These are phyloP conservation scores for Xiphorhynchus erythropygius DNA, from an alignment of 2,797 vertebrate genomes.

Conservation along the genomic window DNA sequence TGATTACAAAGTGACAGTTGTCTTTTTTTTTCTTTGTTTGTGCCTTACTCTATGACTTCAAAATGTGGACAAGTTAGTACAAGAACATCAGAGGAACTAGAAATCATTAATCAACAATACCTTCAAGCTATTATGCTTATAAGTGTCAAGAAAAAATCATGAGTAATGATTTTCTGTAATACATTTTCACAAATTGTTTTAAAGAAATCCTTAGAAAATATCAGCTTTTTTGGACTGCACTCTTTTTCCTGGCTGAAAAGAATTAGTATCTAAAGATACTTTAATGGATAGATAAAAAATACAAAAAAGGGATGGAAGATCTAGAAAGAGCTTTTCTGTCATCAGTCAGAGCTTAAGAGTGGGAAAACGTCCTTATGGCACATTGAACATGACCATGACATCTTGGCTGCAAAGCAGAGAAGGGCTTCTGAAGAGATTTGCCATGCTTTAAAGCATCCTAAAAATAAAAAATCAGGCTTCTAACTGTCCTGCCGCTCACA, in stretches of 20 bases:
- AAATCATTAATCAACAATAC: constrained; percentile 60
- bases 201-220: not conserved
- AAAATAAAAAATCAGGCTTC: not conserved
- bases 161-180: constrained; percentile 56
- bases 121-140: constrained; percentile 39
- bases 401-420: not conserved
- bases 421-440: not conserved
- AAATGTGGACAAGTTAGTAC: constrained; percentile 46
- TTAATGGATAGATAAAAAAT: not conserved
- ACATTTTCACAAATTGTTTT: constrained; percentile 10
- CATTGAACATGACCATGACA: not conserved
- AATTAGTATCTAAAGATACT: not conserved
- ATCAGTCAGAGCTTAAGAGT: not conserved
- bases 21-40: not conserved
- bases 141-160: constrained; percentile 47
- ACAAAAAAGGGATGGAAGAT: not conserved
- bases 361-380: not conserved
- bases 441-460: not conserved
- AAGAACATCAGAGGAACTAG: constrained; percentile 55
- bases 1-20: constrained; percentile 44
- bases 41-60: not conserved
- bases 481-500: not conserved
- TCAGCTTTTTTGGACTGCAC: not conserved
- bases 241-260: not conserved
- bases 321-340: not conserved